Conservation (phyloP, 2,797 vertebrate species). For the Rhinogobio ventralis region DNA sequence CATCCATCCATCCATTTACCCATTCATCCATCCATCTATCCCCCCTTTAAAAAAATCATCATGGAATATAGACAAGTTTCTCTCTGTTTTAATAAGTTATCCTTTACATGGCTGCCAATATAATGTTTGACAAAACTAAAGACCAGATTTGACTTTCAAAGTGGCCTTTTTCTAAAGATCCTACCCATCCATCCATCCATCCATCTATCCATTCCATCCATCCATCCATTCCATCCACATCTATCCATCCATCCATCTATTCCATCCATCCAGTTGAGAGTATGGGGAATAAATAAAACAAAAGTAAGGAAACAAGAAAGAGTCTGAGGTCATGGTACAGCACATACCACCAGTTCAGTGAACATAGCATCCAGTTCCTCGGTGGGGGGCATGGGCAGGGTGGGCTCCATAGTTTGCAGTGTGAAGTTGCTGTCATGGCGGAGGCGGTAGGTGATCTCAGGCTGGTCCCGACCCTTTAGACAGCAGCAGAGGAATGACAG, state of each 20-base stretch:
- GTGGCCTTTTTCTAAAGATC: neutral
- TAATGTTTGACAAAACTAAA: conserved; percentile 40
- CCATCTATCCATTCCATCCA: neutral
- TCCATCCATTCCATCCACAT: too few species aligned
- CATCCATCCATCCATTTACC: neutral
- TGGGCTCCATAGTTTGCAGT: conserved; percentile 84
- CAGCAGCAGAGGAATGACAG: conserved; percentile 92
- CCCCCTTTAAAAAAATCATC: too few species aligned
- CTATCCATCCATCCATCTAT: neutral
- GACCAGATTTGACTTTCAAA: conserved; percentile 17
- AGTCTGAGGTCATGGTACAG: neutral
- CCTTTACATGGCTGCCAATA: neutral
- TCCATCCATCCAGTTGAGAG: neutral
- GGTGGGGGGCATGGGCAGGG: conserved; percentile 82
- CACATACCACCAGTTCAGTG: conserved; percentile 90
- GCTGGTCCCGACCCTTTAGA: conserved; percentile 86
- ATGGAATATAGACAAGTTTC: conserved; percentile 10
- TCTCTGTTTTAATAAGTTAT: conserved; percentile 27
- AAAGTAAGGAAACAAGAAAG: neutral
- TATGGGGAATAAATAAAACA: neutral
- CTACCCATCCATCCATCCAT: too few species aligned
- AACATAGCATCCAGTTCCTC: conserved; percentile 93
- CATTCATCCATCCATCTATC: neutral
- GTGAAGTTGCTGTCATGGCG: conserved; percentile 83
- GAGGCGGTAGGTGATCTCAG: conserved; percentile 88